A percentile compares a stretch with the other conserved stretches of the same genome.
Conservation (phyloP, 2,888 invertebrate species). For the Rotaria sp. region DNA sequence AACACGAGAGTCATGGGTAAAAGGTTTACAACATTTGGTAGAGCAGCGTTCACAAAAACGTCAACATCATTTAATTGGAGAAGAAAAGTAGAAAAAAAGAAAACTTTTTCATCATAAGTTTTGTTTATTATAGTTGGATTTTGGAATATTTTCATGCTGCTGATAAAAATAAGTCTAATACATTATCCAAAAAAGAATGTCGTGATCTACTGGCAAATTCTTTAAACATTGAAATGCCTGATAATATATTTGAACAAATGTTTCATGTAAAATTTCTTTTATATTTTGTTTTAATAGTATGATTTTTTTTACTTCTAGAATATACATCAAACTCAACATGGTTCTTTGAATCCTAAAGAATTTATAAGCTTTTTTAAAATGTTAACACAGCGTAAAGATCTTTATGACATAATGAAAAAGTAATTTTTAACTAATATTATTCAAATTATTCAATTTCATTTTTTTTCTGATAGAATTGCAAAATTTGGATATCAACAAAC, state of each 20-base stretch:
- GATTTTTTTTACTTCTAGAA: background rate
- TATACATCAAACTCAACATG: background rate
- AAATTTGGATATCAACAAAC: background rate
- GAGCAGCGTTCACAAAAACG: conserved; percentile 40
- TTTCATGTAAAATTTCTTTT: background rate
- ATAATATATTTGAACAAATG: background rate
- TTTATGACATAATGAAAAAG: background rate
- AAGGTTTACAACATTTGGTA: conserved; percentile 48
- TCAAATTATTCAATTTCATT: background rate
- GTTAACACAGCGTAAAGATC: background rate
- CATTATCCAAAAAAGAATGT: background rate
- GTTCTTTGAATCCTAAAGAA: background rate
- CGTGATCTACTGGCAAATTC: background rate
- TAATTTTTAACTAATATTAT: background rate
- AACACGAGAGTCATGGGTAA: conserved; percentile 48
- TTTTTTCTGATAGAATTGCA: background rate
- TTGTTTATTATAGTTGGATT: background rate
- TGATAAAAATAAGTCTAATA: background rate
- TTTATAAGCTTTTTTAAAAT: background rate
- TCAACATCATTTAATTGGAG: background rate
- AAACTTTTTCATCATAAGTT: no score
- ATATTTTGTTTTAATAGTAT: background rate
- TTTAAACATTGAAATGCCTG: background rate
- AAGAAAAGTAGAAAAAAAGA: background rate
- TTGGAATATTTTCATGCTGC: background rate